Evolutionary conservation across 2,797 vertebrate species (phyloP).

Genomic region (Dicrostonyx torquatus): DNA sequence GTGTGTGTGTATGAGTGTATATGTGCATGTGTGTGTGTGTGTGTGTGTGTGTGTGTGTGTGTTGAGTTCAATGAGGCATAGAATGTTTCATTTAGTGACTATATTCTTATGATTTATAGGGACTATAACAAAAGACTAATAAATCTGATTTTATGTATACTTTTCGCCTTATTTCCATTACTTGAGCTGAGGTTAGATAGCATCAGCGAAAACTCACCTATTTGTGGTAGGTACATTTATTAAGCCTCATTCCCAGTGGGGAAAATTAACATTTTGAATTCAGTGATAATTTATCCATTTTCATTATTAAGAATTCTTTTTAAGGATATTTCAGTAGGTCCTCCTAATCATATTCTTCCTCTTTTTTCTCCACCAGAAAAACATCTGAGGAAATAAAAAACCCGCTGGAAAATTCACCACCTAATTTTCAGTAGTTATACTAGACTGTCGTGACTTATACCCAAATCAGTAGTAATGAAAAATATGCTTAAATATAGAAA

Average conservation of each 20-base stretch:
- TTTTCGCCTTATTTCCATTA: conserved; percentile 38
- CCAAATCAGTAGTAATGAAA: not conserved
- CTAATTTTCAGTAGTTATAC: conserved; percentile 55
- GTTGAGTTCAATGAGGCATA: conserved; percentile 84
- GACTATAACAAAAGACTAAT: conserved; percentile 39
- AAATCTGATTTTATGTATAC: conserved; percentile 2
- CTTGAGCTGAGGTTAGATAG: conserved; percentile 27
- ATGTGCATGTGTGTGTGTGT: conserved; percentile 75
- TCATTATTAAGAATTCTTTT: conserved; percentile 60
- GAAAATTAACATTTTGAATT: conserved; percentile 33
- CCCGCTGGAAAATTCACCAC: not conserved
- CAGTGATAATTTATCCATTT: conserved; percentile 69
- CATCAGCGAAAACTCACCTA: conserved; percentile 67
- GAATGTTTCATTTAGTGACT: conserved; percentile 84
- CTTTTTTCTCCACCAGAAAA: not conserved
- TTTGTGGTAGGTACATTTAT: conserved; percentile 48
- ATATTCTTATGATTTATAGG: conserved; percentile 76
- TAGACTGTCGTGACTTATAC: not conserved
- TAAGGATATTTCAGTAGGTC: not conserved
- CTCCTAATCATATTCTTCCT: not conserved
- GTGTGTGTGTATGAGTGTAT: conserved; percentile 72
- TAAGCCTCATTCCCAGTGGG: conserved; percentile 58
- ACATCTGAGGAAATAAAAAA: not conserved
- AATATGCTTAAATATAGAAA: not conserved
- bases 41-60: conserved; percentile 60